phyloP scores from a whole-genome alignment of 2,888 invertebrate genomes.

The Entomobrya proxima region DNA sequence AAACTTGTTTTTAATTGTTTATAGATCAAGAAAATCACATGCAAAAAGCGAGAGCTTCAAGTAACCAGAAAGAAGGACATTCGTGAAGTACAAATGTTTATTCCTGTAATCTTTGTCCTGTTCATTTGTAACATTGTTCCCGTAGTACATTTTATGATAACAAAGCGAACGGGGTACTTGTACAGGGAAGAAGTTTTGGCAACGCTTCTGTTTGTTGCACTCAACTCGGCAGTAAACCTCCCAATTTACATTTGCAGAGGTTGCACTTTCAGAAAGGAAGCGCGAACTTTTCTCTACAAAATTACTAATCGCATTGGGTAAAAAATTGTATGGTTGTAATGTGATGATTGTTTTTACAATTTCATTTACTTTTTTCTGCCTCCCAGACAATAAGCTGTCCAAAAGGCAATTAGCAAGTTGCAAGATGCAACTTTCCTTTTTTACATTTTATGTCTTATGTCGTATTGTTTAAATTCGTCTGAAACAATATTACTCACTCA shows the following conservation, averaged over 20 bases:
- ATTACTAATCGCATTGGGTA: constrained; percentile 5
- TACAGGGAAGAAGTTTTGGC: constrained; percentile 25
- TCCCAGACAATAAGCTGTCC: neutral
- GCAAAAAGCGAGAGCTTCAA: constrained; percentile 21
- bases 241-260: constrained; percentile 38
- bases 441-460: neutral
- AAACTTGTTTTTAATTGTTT: neutral
- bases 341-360: neutral
- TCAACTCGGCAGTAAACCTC: constrained; percentile 22
- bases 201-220: neutral
- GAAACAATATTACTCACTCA: constrained; percentile 28
- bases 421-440: constrained; percentile 8
- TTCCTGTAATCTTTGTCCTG: constrained; percentile 29
- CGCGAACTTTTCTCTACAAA: neutral
- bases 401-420: constrained; percentile 1
- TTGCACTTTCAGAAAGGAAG: constrained; percentile 40
- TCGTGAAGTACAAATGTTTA: constrained; percentile 44
- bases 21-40: constrained; percentile 29
- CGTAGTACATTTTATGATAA: neutral
- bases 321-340: neutral
- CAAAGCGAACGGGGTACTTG: neutral
- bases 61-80: constrained; percentile 36
- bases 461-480: neutral
- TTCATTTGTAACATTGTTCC: constrained; percentile 25
- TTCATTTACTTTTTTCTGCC: neutral